These are phyloP conservation scores for Solea senegalensis DNA, from an alignment of 2,113 vertebrate species.

Conservation along the genomic window DNA sequence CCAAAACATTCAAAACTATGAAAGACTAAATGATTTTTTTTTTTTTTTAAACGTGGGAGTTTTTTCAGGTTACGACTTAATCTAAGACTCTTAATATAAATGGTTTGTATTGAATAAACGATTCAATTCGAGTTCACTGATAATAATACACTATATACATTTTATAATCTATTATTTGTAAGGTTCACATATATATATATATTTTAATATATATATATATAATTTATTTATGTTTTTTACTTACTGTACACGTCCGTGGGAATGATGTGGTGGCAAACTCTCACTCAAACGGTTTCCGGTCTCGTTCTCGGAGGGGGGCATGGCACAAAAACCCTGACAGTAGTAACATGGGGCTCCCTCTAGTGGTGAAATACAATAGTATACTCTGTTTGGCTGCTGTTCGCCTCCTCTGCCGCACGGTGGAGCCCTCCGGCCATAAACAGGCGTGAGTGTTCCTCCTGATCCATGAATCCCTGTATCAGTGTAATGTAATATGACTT, in stretches of 20 bases:
- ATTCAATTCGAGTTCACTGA: no score
- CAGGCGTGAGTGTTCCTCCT: background rate
- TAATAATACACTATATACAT: no score
- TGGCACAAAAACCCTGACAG: background rate
- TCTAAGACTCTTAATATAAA: no score
- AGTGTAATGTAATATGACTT: background rate
- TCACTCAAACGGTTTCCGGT: slow-evolving; percentile 52
- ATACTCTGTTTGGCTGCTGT: background rate
- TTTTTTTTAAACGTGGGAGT: no score
- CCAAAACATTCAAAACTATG: no score
- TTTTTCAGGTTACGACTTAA: no score
- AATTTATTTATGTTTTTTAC: background rate
- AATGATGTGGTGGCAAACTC: slow-evolving; percentile 38
- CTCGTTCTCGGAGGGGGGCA: background rate
- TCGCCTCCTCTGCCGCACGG: slow-evolving; percentile 24
- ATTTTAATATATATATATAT: background rate
- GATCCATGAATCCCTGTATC: background rate
- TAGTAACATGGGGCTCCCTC: background rate
- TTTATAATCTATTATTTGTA: no score
- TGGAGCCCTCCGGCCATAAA: slow-evolving; percentile 31
- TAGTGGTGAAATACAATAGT: background rate
- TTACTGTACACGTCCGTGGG: slow-evolving; percentile 25
- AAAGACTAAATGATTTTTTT: no score
- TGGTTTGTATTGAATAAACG: no score
- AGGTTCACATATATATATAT: background rate